These are phyloP conservation scores for Lampris megalopsis DNA, from an alignment of 2,113 vertebrate species.

Conservation along the genomic window DNA sequence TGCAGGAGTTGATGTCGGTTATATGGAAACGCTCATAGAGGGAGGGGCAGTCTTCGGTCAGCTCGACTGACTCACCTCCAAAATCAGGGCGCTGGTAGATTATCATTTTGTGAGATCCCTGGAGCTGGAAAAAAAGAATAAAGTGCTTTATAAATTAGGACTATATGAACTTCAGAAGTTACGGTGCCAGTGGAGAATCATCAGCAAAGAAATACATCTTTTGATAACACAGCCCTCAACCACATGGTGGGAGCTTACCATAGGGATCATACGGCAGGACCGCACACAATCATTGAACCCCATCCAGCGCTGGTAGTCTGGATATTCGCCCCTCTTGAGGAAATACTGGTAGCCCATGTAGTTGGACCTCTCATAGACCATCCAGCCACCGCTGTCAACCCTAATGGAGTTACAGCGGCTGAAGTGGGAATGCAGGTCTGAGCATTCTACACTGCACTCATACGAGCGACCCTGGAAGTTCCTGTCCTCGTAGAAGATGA, in stretches of 20 bases:
- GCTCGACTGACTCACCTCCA: slow-evolving; percentile 74
- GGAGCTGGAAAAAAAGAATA: slow-evolving; percentile 49
- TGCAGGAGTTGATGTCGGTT: slow-evolving; percentile 76
- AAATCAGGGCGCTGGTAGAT: slow-evolving; percentile 76
- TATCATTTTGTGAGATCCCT: slow-evolving; percentile 72
- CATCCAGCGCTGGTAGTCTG: slow-evolving; percentile 81
- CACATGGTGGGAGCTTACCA: slow-evolving; percentile 41
- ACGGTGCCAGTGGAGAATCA: neutral
- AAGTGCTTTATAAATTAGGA: neutral
- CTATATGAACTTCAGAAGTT: too few species aligned
- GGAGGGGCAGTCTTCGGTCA: slow-evolving; percentile 74
- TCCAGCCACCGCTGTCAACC: slow-evolving; percentile 79
- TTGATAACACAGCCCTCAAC: neutral
- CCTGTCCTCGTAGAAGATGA: slow-evolving; percentile 79
- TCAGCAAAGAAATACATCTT: too few species aligned
- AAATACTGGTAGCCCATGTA: slow-evolving; percentile 81
- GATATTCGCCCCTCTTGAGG: slow-evolving; percentile 74
- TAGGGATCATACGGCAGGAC: slow-evolving; percentile 76
- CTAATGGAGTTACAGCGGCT: slow-evolving; percentile 80
- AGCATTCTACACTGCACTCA: slow-evolving; percentile 73
- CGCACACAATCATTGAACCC: slow-evolving; percentile 79
- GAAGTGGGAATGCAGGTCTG: slow-evolving; percentile 79
- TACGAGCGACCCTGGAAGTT: slow-evolving; percentile 79
- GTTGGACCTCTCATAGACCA: slow-evolving; percentile 78
- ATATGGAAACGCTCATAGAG: slow-evolving; percentile 72